These are phyloP conservation scores for Astreopora myriophthalma DNA, from an alignment of 64 coral and sea anemone genomes.

Conservation along the genomic window DNA sequence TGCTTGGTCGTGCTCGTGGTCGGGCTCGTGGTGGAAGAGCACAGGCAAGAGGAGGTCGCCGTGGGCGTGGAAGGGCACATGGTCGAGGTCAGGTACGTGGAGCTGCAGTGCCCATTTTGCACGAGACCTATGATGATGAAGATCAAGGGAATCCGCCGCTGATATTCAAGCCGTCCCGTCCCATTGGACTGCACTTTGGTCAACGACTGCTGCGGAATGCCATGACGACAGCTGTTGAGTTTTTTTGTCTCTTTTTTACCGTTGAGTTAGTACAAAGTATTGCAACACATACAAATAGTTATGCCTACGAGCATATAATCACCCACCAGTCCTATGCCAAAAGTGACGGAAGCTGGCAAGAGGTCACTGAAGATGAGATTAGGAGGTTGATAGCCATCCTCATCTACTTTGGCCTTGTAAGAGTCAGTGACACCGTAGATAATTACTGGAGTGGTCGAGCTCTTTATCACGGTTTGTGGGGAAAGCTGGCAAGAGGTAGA, in stretches of 20 bases:
- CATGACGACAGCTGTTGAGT: not conserved
- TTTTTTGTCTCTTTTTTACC: slow-evolving; percentile 14
- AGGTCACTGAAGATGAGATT: slow-evolving; percentile 51
- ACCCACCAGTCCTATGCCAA: not conserved
- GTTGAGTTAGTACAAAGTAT: not conserved
- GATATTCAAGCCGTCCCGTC: not conserved
- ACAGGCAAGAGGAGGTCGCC: not conserved
- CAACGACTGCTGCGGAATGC: not conserved
- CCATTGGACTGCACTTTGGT: not conserved
- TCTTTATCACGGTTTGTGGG: slow-evolving; percentile 9
- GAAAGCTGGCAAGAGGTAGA: slow-evolving; percentile 32
- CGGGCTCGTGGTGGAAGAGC: not conserved
- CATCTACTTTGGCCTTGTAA: slow-evolving; percentile 73
- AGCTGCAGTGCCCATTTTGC: not conserved
- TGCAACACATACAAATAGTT: not conserved
- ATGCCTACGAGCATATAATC: not conserved
- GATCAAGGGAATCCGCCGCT: not conserved
- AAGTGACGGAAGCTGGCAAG: slow-evolving; percentile 59
- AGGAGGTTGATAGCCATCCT: slow-evolving; percentile 35
- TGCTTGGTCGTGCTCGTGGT: not conserved
- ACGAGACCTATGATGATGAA: slow-evolving; percentile 11
- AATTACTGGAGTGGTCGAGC: slow-evolving; percentile 41
- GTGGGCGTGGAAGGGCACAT: not conserved
- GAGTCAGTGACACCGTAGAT: not conserved
- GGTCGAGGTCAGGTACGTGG: not conserved